Base-by-base conservation (phyloP, 2,888 invertebrate species). In the Kuschelorhynchus macadamiae region DNA sequence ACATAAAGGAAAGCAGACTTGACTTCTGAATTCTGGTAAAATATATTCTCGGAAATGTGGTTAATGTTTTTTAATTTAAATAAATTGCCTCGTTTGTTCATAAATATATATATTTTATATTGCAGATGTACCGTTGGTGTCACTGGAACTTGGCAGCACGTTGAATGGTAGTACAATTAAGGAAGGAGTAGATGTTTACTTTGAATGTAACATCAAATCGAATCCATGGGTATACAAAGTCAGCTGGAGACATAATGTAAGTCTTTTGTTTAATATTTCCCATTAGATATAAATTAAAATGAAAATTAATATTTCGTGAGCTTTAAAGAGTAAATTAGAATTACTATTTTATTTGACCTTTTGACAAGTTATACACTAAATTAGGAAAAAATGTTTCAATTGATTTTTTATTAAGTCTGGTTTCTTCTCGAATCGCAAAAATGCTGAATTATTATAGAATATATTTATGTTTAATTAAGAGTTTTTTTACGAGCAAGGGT, bases 161-260 rank as follows among this genome's bases (percentile, higher is more conserved):
- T 86, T 94, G 46, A 91, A 94, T 80, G 90, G 93, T 0, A 89
- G 88, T 70, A 90, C 90, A 75, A 93, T 96, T 78, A 91, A 92
- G 76, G 95, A 95, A 83, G 94, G 93, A 5, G 93, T 93, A 68
- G 95, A 95, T 81, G 94, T 95, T 9, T 95, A 94, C 86, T 95
- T 95, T 81, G 95, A 95, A 82, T 95, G 95, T 85, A 93, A 91
- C 82, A 94, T 95, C 78, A 92, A 91, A 81, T 92, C 95, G 17
- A 95, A 95, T 85, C 95, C 95, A 0, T 92, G 91, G 89, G 89
- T 92, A 57, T 90, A 90, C 81, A 90, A 89, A 86, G 91, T 92
- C 77, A 89, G 89, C 78, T 92, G 92, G 92, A 86, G 88, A 77
- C 91, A 91, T 79, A 91, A 91, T 81, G 92, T 92, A 85, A 89